Evolutionary conservation across 2,888 invertebrate species (phyloP), one percentile per base, ranked within the genome.

Genomic region (Atrina japonica): DNA sequence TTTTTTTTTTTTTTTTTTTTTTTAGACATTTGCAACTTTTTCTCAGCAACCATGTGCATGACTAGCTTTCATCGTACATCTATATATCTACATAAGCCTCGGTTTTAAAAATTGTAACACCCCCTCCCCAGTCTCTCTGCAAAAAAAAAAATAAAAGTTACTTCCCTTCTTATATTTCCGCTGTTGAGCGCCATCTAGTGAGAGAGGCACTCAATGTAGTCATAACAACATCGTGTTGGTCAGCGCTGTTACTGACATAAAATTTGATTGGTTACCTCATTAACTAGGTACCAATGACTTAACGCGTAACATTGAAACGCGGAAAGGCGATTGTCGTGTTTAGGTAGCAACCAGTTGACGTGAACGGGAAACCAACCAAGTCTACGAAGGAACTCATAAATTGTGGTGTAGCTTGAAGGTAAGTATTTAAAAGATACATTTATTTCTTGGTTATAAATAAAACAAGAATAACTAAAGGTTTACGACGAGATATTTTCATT

Each of bases 341-440:
- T 77, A 77, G 76, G 69, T 80, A 80, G 80, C 80, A 80, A 80
- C 80, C 73, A 76, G 61, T 66, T 58, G 59, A 66, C 35, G 66
- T 45, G 30, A 18, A 11, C 18, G 23, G 49, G 50, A 18, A 61
- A 61, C 9, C 7, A 16, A 43, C 45, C 59, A n/a, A 16, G 27
- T 59, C 45, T 43, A 45, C 43, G 23, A 25, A 35, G 43, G 27
- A 40, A 56, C n/a, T 40, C 40, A 40, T 11, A 9, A 23, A 18
- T 40, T 23, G 35, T 56, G 23, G 56, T 21, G 40, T 35, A 21
- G 21, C 1, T 23, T 40, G 16, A 56, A 56, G 40, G 56, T 56
- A 56, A 30, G 21, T 35, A 55, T 27, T 23, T 21, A 11, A 23
- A 2, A 1, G 18, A 1, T 49, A 5, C 35, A 35, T 7, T 35